phyloP scores from a whole-genome alignment of 2,113 vertebrate species.

The Alexandromys fortis region DNA sequence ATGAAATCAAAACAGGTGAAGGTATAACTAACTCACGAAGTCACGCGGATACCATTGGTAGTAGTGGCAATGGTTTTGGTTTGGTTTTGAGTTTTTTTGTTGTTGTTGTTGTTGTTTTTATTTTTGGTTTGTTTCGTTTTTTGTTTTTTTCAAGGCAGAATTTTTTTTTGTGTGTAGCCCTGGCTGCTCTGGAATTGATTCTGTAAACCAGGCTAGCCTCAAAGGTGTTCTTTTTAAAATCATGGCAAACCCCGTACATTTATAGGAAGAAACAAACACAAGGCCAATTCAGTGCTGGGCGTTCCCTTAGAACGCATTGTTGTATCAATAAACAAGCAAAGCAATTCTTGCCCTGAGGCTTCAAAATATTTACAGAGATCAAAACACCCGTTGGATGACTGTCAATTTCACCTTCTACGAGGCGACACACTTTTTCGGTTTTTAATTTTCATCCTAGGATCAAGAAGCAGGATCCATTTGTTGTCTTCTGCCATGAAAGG shows the following conservation, averaged over 20 bases:
- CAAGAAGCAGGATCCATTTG: neutral
- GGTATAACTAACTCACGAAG: neutral
- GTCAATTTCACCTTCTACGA: neutral
- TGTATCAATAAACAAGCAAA: constrained; percentile 30
- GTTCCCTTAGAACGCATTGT: neutral
- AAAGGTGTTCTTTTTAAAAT: neutral
- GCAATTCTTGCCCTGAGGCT: neutral
- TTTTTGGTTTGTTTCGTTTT: neutral
- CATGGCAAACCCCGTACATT: neutral
- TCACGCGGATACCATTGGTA: neutral
- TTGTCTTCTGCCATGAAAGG: constrained; percentile 21
- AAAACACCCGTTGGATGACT: neutral
- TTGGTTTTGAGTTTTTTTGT: too few relatives aligned
- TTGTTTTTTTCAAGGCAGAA: neutral
- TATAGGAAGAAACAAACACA: constrained; percentile 38
- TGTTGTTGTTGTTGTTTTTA: too few relatives aligned
- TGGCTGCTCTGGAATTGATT: neutral
- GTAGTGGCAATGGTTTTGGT: neutral
- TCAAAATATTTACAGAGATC: constrained; percentile 39
- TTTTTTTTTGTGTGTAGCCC: neutral
- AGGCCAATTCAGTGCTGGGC: neutral
- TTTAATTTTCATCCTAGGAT: neutral
- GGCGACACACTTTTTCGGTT: neutral
- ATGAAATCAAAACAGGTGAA: neutral
- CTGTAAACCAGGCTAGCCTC: neutral